Evolutionary conservation across 1,140 invertebrate genomes (phyloP), one percentile per base, ranked within the genome.

Genomic region (Coptotermes formosanus): DNA sequence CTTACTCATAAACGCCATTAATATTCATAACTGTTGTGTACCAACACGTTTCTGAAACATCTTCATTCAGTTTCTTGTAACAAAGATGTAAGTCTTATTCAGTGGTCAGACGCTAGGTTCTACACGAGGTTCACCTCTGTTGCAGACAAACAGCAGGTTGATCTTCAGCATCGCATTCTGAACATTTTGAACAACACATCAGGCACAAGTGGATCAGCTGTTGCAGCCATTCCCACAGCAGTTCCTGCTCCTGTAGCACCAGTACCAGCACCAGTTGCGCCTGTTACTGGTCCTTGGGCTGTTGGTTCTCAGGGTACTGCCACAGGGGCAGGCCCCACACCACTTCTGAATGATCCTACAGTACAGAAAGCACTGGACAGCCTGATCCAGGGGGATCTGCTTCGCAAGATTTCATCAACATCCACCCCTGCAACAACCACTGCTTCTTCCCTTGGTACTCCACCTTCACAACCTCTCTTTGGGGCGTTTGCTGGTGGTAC

Each of bases 131-230:
- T 32, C 43, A 14, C 1, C 23, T 14, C 23, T 43, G 23, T 48
- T 21, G 3, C 83, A 84, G 83, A 84, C 23, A 86, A 83, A 43
- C 92, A 95, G 85, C 94, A 96, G 89, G 93, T 93, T 1, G 96
- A 97, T 89, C 89, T 97, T 11, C 96, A 97, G 88, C 96, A 95
- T 88, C 94, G 96, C 88, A 98, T 98, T 86, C 91, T 97, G 52
- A 97, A 94, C 90, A 97, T 98, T 84, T 89, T 97, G 86, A 97
- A 96, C 87, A 97, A 96, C 87, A 32, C 87, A 88, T 75, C 86
- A 87, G n/a, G 59, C 81, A 23, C 81, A 83, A 52, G 48, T 86
- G 82, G 55, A 75, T 82, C 87, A 85, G 85, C 87, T 59, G 85
- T 87, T 69, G 86, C 82, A 21, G 83, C 45, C n/a, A 83, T 52